phyloP scores from a whole-genome alignment of 2,888 invertebrate genomes.

The Hydrotaea cyrtoneurina region DNA sequence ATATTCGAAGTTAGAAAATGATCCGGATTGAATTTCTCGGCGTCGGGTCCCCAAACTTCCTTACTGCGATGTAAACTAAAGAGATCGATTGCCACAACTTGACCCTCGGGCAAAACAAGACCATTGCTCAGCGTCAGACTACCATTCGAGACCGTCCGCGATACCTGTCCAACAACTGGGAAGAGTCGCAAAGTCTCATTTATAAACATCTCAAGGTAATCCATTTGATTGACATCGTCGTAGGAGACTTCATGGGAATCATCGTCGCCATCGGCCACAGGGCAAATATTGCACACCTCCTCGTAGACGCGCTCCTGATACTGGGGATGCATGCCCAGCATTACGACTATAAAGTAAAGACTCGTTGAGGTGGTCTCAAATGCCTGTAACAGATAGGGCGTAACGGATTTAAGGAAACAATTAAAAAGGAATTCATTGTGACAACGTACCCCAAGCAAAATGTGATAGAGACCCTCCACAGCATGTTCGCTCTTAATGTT shows the following conservation, averaged over 20 bases:
- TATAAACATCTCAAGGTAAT: slow-evolving; percentile 75
- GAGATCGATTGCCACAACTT: slow-evolving; percentile 74
- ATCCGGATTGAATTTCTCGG: slow-evolving; percentile 77
- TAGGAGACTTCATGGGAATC: slow-evolving; percentile 72
- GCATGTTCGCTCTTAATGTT: background rate
- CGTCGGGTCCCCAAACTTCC: slow-evolving; percentile 76
- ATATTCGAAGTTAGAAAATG: slow-evolving; percentile 76
- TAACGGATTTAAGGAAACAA: background rate
- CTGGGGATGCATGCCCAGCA: slow-evolving; percentile 75
- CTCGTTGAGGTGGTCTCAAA: slow-evolving; percentile 77
- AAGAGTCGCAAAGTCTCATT: slow-evolving; percentile 77
- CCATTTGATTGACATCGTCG: slow-evolving; percentile 73
- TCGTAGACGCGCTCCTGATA: slow-evolving; percentile 74
- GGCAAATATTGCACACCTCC: slow-evolving; percentile 71
- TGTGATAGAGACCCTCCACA: background rate
- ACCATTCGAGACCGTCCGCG: slow-evolving; percentile 69
- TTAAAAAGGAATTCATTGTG: slow-evolving; percentile 22
- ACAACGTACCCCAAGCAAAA: slow-evolving; percentile 23
- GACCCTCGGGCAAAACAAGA: slow-evolving; percentile 73
- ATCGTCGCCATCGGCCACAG: slow-evolving; percentile 38
- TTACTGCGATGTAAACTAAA: slow-evolving; percentile 76
- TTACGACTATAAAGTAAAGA: slow-evolving; percentile 69
- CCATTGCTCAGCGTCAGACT: slow-evolving; percentile 73
- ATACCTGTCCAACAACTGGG: slow-evolving; percentile 74
- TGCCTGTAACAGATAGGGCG: slow-evolving; percentile 65